phyloP scores from a whole-genome alignment of 2,113 vertebrate genomes.

The Pterocles gutturalis region DNA sequence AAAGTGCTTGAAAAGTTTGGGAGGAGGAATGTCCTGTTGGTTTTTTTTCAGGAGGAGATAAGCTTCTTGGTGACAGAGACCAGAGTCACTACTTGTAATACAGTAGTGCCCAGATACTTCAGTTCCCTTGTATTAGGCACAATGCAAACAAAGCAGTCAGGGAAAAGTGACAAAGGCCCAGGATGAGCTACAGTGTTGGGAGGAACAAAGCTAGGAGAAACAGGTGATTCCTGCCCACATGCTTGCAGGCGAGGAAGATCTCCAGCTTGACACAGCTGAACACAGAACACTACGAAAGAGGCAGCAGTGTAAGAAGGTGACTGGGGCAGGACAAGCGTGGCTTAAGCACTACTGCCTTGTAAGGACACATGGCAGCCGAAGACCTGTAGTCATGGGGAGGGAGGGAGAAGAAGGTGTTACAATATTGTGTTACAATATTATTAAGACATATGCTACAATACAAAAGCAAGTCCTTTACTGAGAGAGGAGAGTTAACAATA shows the following conservation, averaged over 20 bases:
- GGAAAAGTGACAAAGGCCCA: neutral
- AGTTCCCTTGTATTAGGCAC: neutral
- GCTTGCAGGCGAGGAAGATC: neutral
- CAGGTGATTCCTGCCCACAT: neutral
- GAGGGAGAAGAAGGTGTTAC: neutral
- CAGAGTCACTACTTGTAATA: neutral
- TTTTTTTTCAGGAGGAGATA: neutral
- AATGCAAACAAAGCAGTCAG: neutral
- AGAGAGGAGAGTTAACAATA: neutral
- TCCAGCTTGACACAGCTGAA: neutral
- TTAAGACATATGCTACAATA: neutral
- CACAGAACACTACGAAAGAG: neutral
- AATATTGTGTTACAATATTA: neutral
- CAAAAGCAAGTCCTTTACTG: neutral
- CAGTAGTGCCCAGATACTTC: neutral
- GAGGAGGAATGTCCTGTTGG: neutral
- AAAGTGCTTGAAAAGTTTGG: neutral
- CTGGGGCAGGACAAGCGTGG: neutral
- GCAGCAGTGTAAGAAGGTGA: neutral
- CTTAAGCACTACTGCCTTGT: neutral
- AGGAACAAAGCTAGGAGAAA: neutral
- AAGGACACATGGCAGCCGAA: fast-evolving
- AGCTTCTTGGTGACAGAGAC: neutral
- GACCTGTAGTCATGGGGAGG: fast-evolving
- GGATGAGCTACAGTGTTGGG: neutral